These are phyloP conservation scores for Encarsia formosa DNA, from an alignment of 2,888 invertebrate species.

Conservation along the genomic window DNA sequence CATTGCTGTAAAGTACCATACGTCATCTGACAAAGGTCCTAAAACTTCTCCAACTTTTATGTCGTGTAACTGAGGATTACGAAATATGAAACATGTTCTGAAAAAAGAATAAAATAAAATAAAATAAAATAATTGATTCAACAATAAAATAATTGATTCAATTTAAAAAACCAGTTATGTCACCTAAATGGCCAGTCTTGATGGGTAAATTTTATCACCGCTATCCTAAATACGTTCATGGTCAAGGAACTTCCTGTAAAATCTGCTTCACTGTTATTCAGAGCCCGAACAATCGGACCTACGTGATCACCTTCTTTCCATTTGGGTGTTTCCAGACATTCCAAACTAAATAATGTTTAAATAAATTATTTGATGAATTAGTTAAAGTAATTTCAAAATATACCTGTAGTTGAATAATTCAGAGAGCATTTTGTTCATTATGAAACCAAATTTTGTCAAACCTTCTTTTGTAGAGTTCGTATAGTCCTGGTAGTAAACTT, in stretches of 20 bases:
- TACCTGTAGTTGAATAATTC: slow-evolving; percentile 34
- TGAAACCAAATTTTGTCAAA: slow-evolving; percentile 19
- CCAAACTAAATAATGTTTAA: too few species aligned
- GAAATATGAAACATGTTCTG: slow-evolving; percentile 25
- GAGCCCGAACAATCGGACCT: slow-evolving; percentile 6
- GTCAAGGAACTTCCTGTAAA: slow-evolving; percentile 7
- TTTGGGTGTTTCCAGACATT: background rate
- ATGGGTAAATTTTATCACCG: slow-evolving; percentile 1
- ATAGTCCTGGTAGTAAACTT: slow-evolving; percentile 16
- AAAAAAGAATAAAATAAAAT: background rate
- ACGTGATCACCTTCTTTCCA: slow-evolving; percentile 7
- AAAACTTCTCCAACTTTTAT: slow-evolving; percentile 11
- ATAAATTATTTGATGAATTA: background rate
- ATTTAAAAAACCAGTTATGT: too few species aligned
- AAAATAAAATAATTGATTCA: too few species aligned
- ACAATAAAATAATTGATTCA: too few species aligned
- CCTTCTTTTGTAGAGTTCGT: background rate
- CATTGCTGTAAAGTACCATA: slow-evolving; percentile 3
- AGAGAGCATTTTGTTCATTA: slow-evolving; percentile 21
- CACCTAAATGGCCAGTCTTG: slow-evolving; percentile 15
- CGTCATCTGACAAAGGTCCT: background rate
- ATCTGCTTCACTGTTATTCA: background rate
- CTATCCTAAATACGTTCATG: background rate
- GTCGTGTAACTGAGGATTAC: slow-evolving; percentile 4
- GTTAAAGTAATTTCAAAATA: background rate